Percentiles rank a stretch among this genome's conserved stretches.
Evolutionary conservation across 2,113 vertebrate species (phyloP).

Genomic region (Pardalotus punctatus): DNA sequence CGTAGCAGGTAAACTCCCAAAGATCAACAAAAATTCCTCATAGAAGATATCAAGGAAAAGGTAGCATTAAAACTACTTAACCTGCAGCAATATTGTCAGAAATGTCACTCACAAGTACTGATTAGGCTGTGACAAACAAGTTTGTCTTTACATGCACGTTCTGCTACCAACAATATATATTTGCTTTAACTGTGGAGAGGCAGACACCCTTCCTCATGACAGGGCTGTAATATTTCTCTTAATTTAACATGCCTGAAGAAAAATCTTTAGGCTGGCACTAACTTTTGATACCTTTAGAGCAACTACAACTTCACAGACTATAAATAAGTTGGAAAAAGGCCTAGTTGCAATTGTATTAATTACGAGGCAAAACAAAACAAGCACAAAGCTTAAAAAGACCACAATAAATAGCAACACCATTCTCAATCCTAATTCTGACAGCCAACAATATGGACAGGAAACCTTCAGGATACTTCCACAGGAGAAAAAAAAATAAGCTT

Average conservation of each 20-base stretch:
- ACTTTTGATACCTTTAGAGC: neutral
- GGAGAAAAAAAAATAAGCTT: neutral
- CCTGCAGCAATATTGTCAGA: constrained; percentile 23
- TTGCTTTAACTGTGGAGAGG: neutral
- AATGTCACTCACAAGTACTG: constrained; percentile 3
- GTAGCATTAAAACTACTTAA: constrained; percentile 14
- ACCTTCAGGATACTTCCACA: neutral
- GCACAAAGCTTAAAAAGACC: neutral
- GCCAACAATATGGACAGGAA: neutral
- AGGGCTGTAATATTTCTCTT: neutral
- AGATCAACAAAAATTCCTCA: neutral
- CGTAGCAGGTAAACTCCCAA: neutral
- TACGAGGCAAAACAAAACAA: neutral
- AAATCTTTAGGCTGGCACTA: neutral
- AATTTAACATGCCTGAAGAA: neutral
- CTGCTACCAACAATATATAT: constrained; percentile 4
- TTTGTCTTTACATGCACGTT: constrained; percentile 11
- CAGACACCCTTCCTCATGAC: neutral
- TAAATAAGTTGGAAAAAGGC: neutral
- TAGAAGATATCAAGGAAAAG: neutral
- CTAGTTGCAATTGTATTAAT: neutral
- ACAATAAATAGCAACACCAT: neutral
- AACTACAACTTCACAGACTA: neutral
- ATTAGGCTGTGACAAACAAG: constrained; percentile 29
- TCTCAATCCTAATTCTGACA: neutral